phyloP scores from a whole-genome alignment of 2,113 vertebrate species.

The Salminus brasiliensis region DNA sequence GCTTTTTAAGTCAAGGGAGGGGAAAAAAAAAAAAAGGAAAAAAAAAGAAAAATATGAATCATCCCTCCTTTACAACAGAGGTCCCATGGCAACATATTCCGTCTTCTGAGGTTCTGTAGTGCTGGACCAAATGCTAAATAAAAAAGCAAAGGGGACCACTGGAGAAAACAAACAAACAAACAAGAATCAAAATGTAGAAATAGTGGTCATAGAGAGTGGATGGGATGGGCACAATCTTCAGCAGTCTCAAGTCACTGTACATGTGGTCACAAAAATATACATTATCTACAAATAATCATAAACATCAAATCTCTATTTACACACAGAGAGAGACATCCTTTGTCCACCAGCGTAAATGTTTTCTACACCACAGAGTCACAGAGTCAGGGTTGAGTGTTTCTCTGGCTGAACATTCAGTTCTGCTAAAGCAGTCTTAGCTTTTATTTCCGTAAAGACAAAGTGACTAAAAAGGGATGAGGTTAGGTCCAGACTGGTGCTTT shows the following conservation, averaged over 20 bases:
- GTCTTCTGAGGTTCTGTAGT: slow-evolving; percentile 23
- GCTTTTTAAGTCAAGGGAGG: background rate
- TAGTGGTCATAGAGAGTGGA: slow-evolving; percentile 34
- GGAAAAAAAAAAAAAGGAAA: background rate
- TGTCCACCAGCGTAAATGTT: slow-evolving; percentile 1
- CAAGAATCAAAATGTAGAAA: background rate
- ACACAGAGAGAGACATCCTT: slow-evolving; percentile 15
- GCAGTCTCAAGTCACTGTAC: slow-evolving; percentile 44
- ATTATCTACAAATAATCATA: slow-evolving; percentile 25
- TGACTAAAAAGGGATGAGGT: background rate
- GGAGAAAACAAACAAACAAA: background rate
- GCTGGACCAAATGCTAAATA: slow-evolving; percentile 11
- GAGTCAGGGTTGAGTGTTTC: background rate
- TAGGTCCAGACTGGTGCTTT: background rate
- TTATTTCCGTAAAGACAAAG: background rate
- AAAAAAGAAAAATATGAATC: background rate
- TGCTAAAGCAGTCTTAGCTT: background rate
- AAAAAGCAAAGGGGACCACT: background rate
- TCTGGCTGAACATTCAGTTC: background rate
- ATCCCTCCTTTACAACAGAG: background rate
- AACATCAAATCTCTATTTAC: slow-evolving; percentile 41
- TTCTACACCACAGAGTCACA: background rate
- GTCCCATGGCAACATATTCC: slow-evolving; percentile 2
- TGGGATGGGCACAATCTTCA: slow-evolving; percentile 43
- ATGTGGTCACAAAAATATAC: slow-evolving; percentile 45